phyloP scores from a whole-genome alignment of 2,888 invertebrate genomes.

The Pterostichus niger region DNA sequence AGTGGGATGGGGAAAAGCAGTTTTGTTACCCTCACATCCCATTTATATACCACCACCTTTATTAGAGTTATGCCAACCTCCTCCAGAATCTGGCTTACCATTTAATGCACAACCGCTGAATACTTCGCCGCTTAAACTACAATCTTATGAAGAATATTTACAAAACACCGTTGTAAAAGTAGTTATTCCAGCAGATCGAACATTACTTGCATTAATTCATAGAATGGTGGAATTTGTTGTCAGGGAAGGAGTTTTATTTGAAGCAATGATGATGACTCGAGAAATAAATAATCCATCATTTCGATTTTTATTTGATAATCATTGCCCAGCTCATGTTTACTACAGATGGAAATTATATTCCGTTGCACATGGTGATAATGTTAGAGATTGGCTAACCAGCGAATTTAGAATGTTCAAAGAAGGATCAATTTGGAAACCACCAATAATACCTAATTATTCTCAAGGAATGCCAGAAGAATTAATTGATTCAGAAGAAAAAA shows the following conservation, averaged over 20 bases:
- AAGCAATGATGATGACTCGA: slow-evolving; percentile 98
- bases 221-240: slow-evolving; percentile 99
- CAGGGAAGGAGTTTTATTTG: slow-evolving; percentile 98
- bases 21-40: slow-evolving; percentile 95
- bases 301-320: slow-evolving; percentile 98
- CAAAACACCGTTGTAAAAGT: slow-evolving; percentile 96
- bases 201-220: slow-evolving; percentile 93
- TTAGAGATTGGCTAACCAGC: slow-evolving; percentile 90
- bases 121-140: slow-evolving; percentile 69
- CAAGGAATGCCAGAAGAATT: slow-evolving; percentile 97
- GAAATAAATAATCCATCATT: slow-evolving; percentile 97
- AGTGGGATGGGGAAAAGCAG: slow-evolving; percentile 98
- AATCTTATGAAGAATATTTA: slow-evolving; percentile 81
- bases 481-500: slow-evolving; percentile 82
- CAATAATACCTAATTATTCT: slow-evolving; percentile 93
- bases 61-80: slow-evolving; percentile 89
- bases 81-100: slow-evolving; percentile 94
- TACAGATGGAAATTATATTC: slow-evolving; percentile 99
- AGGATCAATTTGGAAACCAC: slow-evolving; percentile 97
- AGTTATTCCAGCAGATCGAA: slow-evolving; percentile 80
- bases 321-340: slow-evolving; percentile 96
- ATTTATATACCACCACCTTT: slow-evolving; percentile 96
- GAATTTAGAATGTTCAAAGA: slow-evolving; percentile 97
- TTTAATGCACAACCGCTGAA: slow-evolving; percentile 95
- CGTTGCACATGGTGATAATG: slow-evolving; percentile 94